Conservation (phyloP, 1,140 invertebrate genomes). For the Hylaeus anthracinus region DNA sequence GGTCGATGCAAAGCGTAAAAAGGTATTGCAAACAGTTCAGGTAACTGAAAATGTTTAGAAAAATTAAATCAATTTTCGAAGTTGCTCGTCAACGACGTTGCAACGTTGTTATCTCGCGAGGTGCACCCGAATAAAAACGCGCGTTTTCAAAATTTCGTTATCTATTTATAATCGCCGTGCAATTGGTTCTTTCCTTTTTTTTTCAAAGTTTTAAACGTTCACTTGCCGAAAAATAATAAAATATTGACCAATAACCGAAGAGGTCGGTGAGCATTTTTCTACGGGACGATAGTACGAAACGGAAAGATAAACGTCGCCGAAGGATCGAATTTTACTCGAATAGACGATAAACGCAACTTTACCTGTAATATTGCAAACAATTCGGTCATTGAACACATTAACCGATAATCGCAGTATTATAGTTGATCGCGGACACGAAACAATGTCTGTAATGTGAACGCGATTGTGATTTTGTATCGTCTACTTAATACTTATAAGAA, state of each 20-base stretch:
- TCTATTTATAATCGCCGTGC: not conserved
- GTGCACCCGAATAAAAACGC: not conserved
- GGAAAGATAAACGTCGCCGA: not conserved
- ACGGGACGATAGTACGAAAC: too few species aligned
- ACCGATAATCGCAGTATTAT: constrained; percentile 44
- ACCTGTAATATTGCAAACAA: not conserved
- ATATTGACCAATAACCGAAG: not conserved
- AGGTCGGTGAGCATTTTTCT: not conserved
- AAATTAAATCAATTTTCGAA: not conserved
- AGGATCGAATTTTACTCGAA: not conserved
- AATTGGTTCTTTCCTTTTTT: not conserved
- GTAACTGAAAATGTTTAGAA: constrained; percentile 29
- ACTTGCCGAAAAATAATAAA: not conserved
- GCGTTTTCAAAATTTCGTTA: not conserved
- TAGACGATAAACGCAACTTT: not conserved
- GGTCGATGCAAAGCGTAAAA: not conserved
- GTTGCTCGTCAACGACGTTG: not conserved
- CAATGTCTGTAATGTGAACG: constrained; percentile 29
- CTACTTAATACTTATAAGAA: constrained; percentile 59
- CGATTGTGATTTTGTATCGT: constrained; percentile 71
- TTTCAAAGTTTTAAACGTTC: not conserved
- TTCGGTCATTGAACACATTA: not conserved
- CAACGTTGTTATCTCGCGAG: not conserved
- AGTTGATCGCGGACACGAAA: constrained; percentile 22
- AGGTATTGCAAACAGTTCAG: not conserved